Conservation (phyloP, 2,797 vertebrate genomes). For the Acipenser oxyrinchus region DNA sequence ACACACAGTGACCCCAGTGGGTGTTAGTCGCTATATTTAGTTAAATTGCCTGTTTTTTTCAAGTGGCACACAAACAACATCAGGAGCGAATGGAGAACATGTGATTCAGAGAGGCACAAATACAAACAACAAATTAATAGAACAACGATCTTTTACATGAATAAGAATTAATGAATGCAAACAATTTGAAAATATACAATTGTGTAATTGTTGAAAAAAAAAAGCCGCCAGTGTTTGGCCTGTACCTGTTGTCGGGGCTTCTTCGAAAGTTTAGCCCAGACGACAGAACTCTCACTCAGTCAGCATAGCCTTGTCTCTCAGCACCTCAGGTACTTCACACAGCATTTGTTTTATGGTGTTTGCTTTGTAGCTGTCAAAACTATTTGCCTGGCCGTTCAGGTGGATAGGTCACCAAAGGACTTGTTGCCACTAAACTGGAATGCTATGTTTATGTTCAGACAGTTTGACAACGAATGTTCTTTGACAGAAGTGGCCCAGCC, state of each 20-base stretch:
- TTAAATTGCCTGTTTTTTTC: background rate
- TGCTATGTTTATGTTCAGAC: background rate
- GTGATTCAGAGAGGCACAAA: too few relatives aligned
- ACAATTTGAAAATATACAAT: too few relatives aligned
- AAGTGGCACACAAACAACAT: background rate
- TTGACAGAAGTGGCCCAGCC: too few relatives aligned
- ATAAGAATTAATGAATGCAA: too few relatives aligned
- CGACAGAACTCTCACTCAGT: background rate
- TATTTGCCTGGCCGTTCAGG: slow-evolving; percentile 2
- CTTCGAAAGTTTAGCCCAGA: slow-evolving; percentile 11
- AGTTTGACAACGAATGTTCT: too few relatives aligned
- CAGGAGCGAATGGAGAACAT: too few relatives aligned
- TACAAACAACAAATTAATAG: too few relatives aligned
- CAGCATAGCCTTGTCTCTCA: slow-evolving; percentile 13
- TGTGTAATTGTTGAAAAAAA: too few relatives aligned
- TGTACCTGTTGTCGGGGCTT: background rate
- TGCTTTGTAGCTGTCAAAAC: background rate
- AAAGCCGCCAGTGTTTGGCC: background rate
- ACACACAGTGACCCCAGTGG: background rate
- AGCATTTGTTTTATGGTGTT: slow-evolving; percentile 8
- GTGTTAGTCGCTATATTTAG: background rate
- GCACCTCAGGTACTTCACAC: slow-evolving; percentile 5
- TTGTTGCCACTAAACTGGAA: slow-evolving; percentile 6
- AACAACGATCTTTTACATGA: too few relatives aligned
- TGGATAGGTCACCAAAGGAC: slow-evolving; percentile 8